phyloP scores from a whole-genome alignment of 2,888 invertebrate genomes.

The Calliopum simillimum region DNA sequence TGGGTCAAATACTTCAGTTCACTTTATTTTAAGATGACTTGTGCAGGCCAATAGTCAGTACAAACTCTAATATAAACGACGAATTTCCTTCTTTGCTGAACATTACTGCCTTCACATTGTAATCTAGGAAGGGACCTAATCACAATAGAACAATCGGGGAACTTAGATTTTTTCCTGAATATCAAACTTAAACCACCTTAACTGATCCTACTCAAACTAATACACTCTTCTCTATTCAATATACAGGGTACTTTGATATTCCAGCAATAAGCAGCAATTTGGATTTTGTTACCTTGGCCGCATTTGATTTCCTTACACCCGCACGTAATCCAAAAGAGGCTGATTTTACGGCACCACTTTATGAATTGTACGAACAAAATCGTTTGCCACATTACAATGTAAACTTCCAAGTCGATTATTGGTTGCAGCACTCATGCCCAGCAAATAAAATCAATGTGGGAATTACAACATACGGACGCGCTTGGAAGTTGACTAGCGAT shows the following conservation, averaged over 20 bases:
- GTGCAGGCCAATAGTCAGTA: too few species aligned
- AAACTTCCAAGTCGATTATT: constrained; percentile 75
- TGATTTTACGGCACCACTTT: constrained; percentile 80
- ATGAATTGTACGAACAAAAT: constrained; percentile 77
- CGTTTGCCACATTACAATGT: constrained; percentile 73
- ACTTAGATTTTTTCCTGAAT: not conserved
- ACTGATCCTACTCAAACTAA: constrained; percentile 17
- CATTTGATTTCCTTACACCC: constrained; percentile 83
- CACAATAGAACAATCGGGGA: too few species aligned
- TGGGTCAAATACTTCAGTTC: too few species aligned
- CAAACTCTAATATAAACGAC: too few species aligned
- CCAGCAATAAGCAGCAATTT: constrained; percentile 78
- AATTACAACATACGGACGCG: constrained; percentile 78
- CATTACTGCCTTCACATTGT: too few species aligned
- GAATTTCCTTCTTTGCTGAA: too few species aligned
- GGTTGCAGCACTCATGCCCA: constrained; percentile 72
- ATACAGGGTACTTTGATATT: constrained; percentile 83
- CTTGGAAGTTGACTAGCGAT: constrained; percentile 82
- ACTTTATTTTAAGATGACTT: too few species aligned
- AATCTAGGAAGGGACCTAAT: too few species aligned
- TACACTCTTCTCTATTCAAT: not conserved
- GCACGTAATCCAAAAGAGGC: constrained; percentile 82
- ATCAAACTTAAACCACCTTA: not conserved
- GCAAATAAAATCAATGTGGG: constrained; percentile 77
- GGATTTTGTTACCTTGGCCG: constrained; percentile 82